Conservation (phyloP, 2,113 vertebrate genomes). For the Epinephelus lanceolatus region DNA sequence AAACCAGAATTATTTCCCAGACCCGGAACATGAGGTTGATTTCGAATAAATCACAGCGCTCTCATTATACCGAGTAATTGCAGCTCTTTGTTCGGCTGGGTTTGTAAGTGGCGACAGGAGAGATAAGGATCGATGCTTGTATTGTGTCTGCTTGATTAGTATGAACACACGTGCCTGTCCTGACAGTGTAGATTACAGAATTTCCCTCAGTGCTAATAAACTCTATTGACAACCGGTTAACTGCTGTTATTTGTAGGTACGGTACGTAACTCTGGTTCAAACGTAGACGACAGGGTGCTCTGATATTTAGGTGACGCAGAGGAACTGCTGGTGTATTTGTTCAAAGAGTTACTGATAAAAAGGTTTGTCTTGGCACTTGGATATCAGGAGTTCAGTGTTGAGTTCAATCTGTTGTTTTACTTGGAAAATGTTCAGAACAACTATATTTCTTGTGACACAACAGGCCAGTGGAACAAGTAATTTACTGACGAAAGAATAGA, state of each 20-base stretch:
- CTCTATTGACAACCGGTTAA: not conserved
- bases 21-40: not conserved
- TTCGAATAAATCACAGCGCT: not conserved
- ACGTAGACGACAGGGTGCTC: not conserved
- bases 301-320: not conserved
- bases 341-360: no score
- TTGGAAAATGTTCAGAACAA: no score
- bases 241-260: not conserved
- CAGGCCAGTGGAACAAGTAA: no score
- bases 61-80: not conserved
- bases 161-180: not conserved
- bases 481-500: no score
- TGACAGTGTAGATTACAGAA: not conserved
- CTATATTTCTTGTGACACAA: no score
- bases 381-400: no score
- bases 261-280: not conserved
- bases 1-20: not conserved
- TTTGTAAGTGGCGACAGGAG: not conserved
- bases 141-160: not conserved
- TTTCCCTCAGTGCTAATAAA: not conserved
- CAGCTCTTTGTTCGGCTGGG: not conserved
- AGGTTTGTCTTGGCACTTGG: no score
- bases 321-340: no score
- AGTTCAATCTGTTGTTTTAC: no score
- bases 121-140: not conserved